Evolutionary conservation across 2,113 vertebrate genomes (phyloP).

Genomic region (Chiloscyllium plagiosum): DNA sequence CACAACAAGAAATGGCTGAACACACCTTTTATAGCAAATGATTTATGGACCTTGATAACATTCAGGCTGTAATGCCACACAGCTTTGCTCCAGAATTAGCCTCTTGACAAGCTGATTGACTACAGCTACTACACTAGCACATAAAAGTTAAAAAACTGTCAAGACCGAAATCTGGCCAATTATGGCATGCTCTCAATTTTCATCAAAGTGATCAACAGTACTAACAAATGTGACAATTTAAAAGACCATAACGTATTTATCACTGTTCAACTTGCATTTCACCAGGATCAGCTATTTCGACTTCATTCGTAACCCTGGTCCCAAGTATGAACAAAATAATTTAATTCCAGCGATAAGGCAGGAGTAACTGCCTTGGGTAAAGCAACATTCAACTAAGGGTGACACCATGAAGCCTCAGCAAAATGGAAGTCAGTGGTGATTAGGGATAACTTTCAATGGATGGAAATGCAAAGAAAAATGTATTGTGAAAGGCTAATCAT

Average conservation of each 20-base stretch:
- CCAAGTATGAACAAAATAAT: too few relatives aligned
- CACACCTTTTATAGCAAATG: neutral
- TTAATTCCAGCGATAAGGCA: too few relatives aligned
- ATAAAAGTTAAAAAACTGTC: neutral
- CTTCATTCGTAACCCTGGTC: too few relatives aligned
- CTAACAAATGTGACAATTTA: too few relatives aligned
- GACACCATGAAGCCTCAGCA: neutral
- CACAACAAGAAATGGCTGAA: neutral
- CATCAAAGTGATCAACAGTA: too few relatives aligned
- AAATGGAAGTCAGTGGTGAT: neutral
- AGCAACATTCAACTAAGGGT: neutral
- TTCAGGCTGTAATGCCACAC: neutral
- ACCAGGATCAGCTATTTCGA: too few relatives aligned
- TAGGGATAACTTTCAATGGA: neutral
- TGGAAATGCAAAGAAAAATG: neutral
- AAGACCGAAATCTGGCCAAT: too few relatives aligned
- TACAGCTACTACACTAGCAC: neutral
- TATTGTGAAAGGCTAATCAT: neutral
- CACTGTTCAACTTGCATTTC: too few relatives aligned
- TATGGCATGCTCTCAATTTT: too few relatives aligned
- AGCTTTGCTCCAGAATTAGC: neutral
- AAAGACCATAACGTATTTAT: too few relatives aligned
- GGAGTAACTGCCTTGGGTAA: neutral
- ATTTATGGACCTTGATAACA: neutral
- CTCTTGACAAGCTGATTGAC: neutral